phyloP scores from a whole-genome alignment of 35 echinoderm and acorn worm genomes.

The Acanthaster planci region DNA sequence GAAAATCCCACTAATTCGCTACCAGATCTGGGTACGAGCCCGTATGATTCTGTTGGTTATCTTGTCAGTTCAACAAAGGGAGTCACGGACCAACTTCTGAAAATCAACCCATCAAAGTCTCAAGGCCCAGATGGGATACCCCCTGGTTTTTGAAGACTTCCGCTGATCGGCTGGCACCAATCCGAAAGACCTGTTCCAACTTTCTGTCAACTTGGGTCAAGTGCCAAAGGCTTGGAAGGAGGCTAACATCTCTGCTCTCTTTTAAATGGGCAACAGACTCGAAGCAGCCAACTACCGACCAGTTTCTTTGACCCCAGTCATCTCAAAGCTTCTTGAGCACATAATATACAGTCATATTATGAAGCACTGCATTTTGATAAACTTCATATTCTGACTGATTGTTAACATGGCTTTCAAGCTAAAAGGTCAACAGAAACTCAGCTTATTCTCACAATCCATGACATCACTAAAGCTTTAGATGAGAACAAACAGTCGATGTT shows the following conservation, averaged over 20 bases:
- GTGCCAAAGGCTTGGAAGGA: slow-evolving; percentile 43
- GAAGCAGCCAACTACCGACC: slow-evolving; percentile 46
- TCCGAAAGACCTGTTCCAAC: slow-evolving; percentile 51
- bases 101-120: no score
- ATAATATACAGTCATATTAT: slow-evolving; percentile 51
- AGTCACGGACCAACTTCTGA: slow-evolving; percentile 40
- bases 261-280: slow-evolving; percentile 29
- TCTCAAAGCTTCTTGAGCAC: slow-evolving; percentile 46
- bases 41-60: not conserved
- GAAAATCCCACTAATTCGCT: not conserved
- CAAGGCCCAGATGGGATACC: slow-evolving; percentile 44
- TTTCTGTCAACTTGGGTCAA: slow-evolving; percentile 42
- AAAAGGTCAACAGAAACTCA: no score
- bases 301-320: slow-evolving; percentile 48
- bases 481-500: slow-evolving; percentile 28
- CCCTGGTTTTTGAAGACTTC: slow-evolving; percentile 38
- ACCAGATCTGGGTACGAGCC: slow-evolving; percentile 14
- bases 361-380: slow-evolving; percentile 49
- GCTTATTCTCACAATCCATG: no score
- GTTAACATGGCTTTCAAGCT: slow-evolving; percentile 54
- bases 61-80: slow-evolving; percentile 12
- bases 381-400: slow-evolving; percentile 26
- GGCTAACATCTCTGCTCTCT: slow-evolving; percentile 49
- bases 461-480: no score
- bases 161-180: slow-evolving; percentile 31